These are phyloP conservation scores for Macaria liturata DNA, from an alignment of 2,888 invertebrate genomes.

Conservation along the genomic window DNA sequence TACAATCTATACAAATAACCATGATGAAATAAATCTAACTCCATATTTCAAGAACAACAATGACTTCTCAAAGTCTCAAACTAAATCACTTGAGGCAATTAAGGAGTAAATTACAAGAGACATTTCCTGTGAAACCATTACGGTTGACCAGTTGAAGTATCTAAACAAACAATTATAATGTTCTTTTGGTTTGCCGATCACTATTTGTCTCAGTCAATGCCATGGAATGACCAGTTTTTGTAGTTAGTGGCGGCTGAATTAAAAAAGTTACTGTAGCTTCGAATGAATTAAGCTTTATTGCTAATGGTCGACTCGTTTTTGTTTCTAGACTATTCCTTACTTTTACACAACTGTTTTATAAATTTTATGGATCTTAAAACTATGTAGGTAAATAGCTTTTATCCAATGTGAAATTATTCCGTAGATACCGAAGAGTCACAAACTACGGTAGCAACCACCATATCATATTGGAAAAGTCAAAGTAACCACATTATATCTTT, in stretches of 20 bases:
- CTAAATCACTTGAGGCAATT: conserved; percentile 30
- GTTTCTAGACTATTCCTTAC: no score
- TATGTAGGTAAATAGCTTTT: no score
- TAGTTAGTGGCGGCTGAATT: neutral
- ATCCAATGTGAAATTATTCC: no score
- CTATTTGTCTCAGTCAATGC: conserved; percentile 10
- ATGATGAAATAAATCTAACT: conserved; percentile 29
- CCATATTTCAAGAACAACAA: conserved; percentile 20
- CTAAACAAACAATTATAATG: conserved; percentile 24
- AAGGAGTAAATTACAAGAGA: conserved; percentile 28
- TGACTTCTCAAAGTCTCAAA: conserved; percentile 11
- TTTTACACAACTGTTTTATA: no score
- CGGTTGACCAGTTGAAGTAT: conserved; percentile 25
- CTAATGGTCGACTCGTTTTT: no score
- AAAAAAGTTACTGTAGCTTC: no score
- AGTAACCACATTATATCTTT: no score
- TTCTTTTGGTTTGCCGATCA: conserved; percentile 10
- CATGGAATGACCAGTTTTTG: conserved; percentile 8
- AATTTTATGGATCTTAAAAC: no score
- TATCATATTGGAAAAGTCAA: no score
- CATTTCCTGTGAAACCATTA: conserved; percentile 37
- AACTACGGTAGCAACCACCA: no score
- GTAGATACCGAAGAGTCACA: no score
- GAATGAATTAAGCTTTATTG: no score
- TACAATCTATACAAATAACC: conserved; percentile 26